phyloP scores from a whole-genome alignment of 2,888 invertebrate genomes.

The Ferdinandea cuprea region DNA sequence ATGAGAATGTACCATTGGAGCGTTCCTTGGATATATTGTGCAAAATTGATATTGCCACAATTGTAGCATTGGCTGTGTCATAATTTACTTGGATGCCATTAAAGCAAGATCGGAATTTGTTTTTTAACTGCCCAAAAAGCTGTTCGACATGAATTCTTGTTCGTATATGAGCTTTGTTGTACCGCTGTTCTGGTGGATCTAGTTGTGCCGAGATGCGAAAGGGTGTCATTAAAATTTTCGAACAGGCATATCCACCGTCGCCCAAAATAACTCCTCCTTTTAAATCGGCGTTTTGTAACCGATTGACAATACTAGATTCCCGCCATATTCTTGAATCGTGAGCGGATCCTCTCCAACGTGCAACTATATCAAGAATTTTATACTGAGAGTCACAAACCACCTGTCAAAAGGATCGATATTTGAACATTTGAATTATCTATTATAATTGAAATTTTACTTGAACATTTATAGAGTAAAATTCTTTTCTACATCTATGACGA shows the following conservation, averaged over 20 bases:
- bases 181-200: not conserved
- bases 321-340: not conserved
- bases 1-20: too few species aligned
- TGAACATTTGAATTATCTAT: too few species aligned
- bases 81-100: too few species aligned
- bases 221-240: not conserved
- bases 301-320: not conserved
- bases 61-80: too few species aligned
- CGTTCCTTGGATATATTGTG: too few species aligned
- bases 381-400: not conserved
- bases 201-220: not conserved
- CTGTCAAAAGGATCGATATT: too few species aligned
- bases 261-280: constrained; percentile 2
- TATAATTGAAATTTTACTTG: too few species aligned
- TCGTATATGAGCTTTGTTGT: not conserved
- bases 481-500: too few species aligned
- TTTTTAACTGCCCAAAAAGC: not conserved
- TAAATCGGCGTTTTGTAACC: not conserved
- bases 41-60: too few species aligned
- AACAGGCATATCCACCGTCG: constrained; percentile 1
- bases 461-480: too few species aligned
- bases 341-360: not conserved
- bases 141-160: not conserved
- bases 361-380: not conserved
- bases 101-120: too few species aligned